Evolutionary conservation across 2,888 invertebrate genomes (phyloP), one percentile per base, ranked within the genome.

Genomic region (Polyploca ridens): DNA sequence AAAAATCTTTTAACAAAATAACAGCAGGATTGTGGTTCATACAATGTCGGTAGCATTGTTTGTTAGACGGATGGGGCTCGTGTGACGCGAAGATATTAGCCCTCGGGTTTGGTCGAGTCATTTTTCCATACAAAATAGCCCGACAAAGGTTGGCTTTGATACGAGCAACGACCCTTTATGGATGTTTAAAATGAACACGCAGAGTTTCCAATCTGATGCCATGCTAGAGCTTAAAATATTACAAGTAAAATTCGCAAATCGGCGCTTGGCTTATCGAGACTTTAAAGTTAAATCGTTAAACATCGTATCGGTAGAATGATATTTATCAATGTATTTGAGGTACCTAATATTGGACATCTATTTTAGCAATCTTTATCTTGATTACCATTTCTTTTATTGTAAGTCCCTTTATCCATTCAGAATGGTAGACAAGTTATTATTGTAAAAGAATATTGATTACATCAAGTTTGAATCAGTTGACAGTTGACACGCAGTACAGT

Each of bases 41-140:
- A 60, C 65, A 63, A 63, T 62, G 67, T 65, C 64, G 54, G 63
- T 61, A 63, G 67, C 41, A 61, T 61, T 61, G 72, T 72, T 72
- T 70, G 66, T 58, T 68, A 74, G 77, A 77, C 66, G 69, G 71
- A 76, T 78, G 74, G 73, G 69, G 69, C 66, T 66, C 63, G 62
- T 68, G 70, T 69, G 69, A 69, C 69, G 64, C 68, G 67, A 61
- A 69, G 71, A 70, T 74, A 77, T 74, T 78, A 73, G n/a, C 58
- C 13, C 13, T 58, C 35, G 58, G 58, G 16, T 54, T 54, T n/a
- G 54, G 54, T 54, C 54, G 41, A 41, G 41, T 61, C 16, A 61
- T 61, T 46, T 61, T 61, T 41, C 44, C 35, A 61, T 61, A 61
- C 61, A 61, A 61, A 61, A 61, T 61, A n/a, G 14, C 41, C 61